Evolutionary conservation across 2,888 invertebrate genomes (phyloP).

Genomic region (Watsonalla cultraria): DNA sequence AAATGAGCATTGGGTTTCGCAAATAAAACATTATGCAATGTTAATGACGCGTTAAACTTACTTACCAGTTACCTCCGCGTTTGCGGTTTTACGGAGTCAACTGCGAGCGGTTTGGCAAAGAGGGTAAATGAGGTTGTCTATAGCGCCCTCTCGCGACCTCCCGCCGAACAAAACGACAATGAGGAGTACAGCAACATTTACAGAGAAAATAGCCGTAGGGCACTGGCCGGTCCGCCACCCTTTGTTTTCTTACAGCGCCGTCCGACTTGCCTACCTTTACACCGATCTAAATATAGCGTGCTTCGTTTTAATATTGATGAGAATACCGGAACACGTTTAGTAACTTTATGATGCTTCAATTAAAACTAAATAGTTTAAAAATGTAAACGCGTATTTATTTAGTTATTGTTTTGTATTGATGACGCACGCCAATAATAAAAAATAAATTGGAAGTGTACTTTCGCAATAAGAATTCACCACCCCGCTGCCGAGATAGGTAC

Average conservation of each 20-base stretch:
- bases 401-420: too few relatives aligned
- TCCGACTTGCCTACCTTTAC: constrained; percentile 39
- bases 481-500: too few relatives aligned
- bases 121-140: constrained; percentile 58
- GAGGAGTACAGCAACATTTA: constrained; percentile 59
- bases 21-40: constrained; percentile 54
- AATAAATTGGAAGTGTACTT: too few relatives aligned
- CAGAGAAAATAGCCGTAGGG: constrained; percentile 67
- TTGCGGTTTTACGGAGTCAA: constrained; percentile 58
- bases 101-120: constrained; percentile 45
- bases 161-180: constrained; percentile 58
- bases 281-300: constrained; percentile 32
- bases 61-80: constrained; percentile 47
- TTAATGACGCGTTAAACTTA: constrained; percentile 64
- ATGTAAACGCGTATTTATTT: neutral
- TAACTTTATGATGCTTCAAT: neutral
- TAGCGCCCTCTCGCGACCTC: constrained; percentile 57
- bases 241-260: constrained; percentile 61
- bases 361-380: constrained; percentile 2
- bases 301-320: constrained; percentile 40
- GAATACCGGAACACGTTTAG: constrained; percentile 21
- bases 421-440: too few relatives aligned
- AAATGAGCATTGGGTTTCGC: constrained; percentile 37
- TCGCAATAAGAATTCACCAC: too few relatives aligned
- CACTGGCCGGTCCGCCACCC: constrained; percentile 54